phyloP scores from a whole-genome alignment of 2,888 invertebrate species.

The Ormyrus labotus region DNA sequence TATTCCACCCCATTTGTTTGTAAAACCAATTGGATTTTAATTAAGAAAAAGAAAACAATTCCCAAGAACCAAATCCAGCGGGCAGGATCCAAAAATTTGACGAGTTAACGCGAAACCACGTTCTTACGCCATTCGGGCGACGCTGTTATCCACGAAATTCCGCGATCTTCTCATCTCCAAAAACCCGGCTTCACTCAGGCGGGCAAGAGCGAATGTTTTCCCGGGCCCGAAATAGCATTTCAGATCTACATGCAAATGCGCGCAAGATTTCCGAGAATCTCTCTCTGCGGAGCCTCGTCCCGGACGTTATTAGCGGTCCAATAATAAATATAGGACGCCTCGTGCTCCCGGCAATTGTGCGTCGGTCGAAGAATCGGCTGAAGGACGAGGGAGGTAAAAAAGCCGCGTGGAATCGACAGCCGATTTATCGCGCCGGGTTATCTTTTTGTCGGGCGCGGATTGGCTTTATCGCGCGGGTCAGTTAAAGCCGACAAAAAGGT shows the following conservation, averaged over 20 bases:
- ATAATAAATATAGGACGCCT: slow-evolving; percentile 37
- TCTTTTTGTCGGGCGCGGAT: not conserved
- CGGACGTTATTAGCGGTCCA: slow-evolving; percentile 38
- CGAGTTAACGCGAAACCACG: not conserved
- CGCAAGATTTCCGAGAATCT: slow-evolving; percentile 16
- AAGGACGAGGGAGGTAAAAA: not conserved
- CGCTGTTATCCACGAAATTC: too few relatives aligned
- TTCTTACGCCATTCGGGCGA: not conserved
- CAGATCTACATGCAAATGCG: slow-evolving; percentile 6
- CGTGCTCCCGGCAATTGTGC: not conserved
- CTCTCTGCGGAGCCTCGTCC: not conserved
- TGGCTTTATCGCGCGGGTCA: slow-evolving; percentile 4
- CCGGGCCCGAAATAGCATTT: slow-evolving; percentile 35
- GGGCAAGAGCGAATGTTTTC: slow-evolving; percentile 17
- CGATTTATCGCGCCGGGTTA: slow-evolving; percentile 24
- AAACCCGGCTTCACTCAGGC: not conserved
- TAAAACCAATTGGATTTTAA: too few relatives aligned
- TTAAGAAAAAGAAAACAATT: too few relatives aligned
- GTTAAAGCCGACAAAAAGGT: slow-evolving; percentile 5
- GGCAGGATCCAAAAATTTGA: not conserved
- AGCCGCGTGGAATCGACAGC: slow-evolving; percentile 17
- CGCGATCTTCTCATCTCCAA: not conserved
- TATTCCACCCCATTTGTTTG: too few relatives aligned
- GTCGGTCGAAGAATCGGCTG: not conserved
- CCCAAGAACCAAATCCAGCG: not conserved